phyloP scores from a whole-genome alignment of 1,140 invertebrate genomes.

The Myzus persicae region DNA sequence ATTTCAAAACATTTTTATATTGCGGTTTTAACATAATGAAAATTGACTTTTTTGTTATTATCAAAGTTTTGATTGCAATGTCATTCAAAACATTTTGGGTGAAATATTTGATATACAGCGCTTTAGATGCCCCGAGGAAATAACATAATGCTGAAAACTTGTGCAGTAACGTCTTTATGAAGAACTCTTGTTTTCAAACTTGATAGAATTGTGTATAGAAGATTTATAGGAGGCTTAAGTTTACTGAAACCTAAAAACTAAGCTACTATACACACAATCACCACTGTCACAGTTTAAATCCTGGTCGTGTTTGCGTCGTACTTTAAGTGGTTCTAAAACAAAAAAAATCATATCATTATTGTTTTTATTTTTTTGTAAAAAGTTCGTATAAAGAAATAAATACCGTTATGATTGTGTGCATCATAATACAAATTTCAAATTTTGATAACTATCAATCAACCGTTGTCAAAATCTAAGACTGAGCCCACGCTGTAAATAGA shows the following conservation, averaged over 20 bases:
- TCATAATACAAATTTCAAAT: neutral
- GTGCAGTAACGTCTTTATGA: conserved; percentile 10
- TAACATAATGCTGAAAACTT: conserved; percentile 24
- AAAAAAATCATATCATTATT: neutral
- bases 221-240: neutral
- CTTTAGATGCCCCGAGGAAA: neutral
- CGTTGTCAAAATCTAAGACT: conserved; percentile 19
- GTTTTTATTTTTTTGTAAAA: neutral
- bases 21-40: neutral
- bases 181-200: conserved; percentile 33
- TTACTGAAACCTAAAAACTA: conserved; percentile 16
- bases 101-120: neutral
- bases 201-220: neutral
- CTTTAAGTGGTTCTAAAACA: neutral
- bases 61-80: conserved; percentile 19
- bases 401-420: neutral
- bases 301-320: neutral
- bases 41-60: conserved; percentile 22
- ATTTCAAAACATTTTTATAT: neutral
- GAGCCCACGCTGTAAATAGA: neutral
- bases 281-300: neutral
- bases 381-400: neutral
- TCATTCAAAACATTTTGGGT: conserved; percentile 29
- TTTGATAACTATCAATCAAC: conserved; percentile 19
- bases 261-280: neutral